A percentile compares a stretch with the other conserved stretches of the same genome.
These are phyloP conservation scores for Carapus acus DNA, from an alignment of 2,797 vertebrate species.

Conservation along the genomic window DNA sequence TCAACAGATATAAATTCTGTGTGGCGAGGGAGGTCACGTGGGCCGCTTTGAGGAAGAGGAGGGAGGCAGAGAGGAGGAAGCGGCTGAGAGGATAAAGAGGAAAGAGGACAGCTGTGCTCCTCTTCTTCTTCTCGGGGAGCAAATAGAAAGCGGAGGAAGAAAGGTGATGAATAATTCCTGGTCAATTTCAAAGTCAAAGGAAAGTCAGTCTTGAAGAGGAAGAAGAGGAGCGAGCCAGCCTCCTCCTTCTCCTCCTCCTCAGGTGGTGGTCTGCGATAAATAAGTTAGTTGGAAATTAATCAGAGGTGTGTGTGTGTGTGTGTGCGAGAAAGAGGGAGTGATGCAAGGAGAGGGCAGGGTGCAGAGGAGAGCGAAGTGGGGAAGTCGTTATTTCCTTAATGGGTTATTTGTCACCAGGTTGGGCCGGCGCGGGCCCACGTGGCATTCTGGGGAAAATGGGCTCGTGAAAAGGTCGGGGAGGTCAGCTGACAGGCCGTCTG, in stretches of 20 bases:
- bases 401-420: slow-evolving; percentile 53
- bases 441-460: slow-evolving; percentile 44
- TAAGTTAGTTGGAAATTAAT: slow-evolving; percentile 58
- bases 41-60: slow-evolving; percentile 44
- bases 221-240: too few relatives aligned
- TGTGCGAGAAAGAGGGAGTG: slow-evolving; percentile 3
- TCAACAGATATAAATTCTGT: slow-evolving; percentile 9
- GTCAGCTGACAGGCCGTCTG: slow-evolving; percentile 50
- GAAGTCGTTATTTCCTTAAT: slow-evolving; percentile 54
- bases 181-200: slow-evolving; percentile 60
- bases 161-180: slow-evolving; percentile 64
- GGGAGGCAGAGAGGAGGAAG: slow-evolving; percentile 52
- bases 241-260: slow-evolving; percentile 40
- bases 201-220: slow-evolving; percentile 43
- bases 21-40: slow-evolving; percentile 19
- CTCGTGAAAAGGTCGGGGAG: slow-evolving; percentile 58
- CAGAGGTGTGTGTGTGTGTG: slow-evolving; percentile 21
- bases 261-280: slow-evolving; percentile 47
- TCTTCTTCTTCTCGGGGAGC: slow-evolving; percentile 25
- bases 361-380: slow-evolving; percentile 18
- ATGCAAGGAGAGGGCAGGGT: slow-evolving; percentile 3
- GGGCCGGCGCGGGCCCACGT: slow-evolving; percentile 39
- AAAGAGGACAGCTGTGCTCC: slow-evolving; percentile 10
- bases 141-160: slow-evolving; percentile 48
- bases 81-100: slow-evolving; percentile 35